Conservation (phyloP, 2,113 vertebrate genomes). For the Dinomys branickii region DNA sequence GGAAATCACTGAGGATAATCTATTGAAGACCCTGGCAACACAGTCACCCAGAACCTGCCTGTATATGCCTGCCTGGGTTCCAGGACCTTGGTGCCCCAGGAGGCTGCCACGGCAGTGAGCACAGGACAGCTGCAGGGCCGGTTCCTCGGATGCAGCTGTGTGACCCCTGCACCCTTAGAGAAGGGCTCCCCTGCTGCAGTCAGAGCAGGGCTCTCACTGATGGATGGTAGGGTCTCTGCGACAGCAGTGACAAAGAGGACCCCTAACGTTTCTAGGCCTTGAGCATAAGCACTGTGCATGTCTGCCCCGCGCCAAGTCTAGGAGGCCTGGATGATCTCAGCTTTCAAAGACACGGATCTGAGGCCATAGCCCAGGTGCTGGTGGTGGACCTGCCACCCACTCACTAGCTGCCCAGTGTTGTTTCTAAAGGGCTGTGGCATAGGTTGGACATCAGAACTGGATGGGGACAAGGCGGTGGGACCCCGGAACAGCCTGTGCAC, state of each 20-base stretch:
- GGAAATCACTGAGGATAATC: not conserved
- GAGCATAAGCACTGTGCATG: not conserved
- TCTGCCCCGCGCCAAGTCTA: not conserved
- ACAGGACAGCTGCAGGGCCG: not conserved
- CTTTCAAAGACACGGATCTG: not conserved
- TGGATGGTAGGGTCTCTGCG: not conserved
- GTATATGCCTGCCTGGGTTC: not conserved
- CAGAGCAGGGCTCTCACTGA: not conserved
- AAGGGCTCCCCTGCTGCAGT: not conserved
- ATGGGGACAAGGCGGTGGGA: not conserved
- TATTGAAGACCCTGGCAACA: not conserved
- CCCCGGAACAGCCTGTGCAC: not conserved
- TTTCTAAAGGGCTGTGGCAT: not conserved
- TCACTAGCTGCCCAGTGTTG: not conserved
- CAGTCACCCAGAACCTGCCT: not conserved
- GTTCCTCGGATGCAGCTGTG: not conserved
- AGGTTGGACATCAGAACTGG: not conserved
- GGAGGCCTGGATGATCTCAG: not conserved
- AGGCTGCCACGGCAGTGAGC: not conserved
- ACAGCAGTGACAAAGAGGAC: not conserved
- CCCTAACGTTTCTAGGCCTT: not conserved
- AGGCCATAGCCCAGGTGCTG: not conserved
- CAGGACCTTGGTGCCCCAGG: not conserved
- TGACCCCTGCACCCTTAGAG: not conserved
- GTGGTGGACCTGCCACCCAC: not conserved